A percentile compares a stretch with the other conserved stretches of the same genome.
Conservation (phyloP, 2,113 vertebrate species). For the Passer domesticus region DNA sequence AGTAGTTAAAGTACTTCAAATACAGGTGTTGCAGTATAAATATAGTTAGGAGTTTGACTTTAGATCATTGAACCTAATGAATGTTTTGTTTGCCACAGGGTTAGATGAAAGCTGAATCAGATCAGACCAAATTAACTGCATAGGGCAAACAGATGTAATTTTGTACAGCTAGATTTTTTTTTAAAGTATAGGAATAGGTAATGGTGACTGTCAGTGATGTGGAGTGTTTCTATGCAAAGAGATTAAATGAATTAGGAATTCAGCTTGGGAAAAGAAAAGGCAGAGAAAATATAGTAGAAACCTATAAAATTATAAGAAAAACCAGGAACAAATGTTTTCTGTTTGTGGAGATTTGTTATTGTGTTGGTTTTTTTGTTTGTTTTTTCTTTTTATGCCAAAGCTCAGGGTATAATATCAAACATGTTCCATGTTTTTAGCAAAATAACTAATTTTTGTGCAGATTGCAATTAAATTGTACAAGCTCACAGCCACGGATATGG, state of each 20-base stretch:
- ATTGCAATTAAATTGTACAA: background rate
- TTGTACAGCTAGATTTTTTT: background rate
- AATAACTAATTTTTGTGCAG: background rate
- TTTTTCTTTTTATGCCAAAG: background rate
- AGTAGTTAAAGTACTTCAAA: background rate
- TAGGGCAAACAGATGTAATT: background rate
- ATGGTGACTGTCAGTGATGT: background rate
- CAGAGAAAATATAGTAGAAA: background rate
- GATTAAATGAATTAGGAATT: background rate
- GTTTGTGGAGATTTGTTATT: background rate
- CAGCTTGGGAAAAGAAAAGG: background rate
- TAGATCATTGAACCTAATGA: accelerated
- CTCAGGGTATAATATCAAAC: background rate
- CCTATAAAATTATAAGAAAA: background rate
- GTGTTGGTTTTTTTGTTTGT: accelerated
- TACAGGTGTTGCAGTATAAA: background rate
- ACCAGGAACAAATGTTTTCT: background rate
- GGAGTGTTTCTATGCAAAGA: background rate
- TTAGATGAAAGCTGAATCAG: background rate
- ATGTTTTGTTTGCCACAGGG: background rate
- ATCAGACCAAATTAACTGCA: background rate
- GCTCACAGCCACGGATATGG: background rate
- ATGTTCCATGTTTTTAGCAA: background rate
- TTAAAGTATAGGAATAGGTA: background rate
- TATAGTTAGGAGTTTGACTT: background rate